Conservation (phyloP, 2,888 invertebrate genomes). For the Taenaris catops region DNA sequence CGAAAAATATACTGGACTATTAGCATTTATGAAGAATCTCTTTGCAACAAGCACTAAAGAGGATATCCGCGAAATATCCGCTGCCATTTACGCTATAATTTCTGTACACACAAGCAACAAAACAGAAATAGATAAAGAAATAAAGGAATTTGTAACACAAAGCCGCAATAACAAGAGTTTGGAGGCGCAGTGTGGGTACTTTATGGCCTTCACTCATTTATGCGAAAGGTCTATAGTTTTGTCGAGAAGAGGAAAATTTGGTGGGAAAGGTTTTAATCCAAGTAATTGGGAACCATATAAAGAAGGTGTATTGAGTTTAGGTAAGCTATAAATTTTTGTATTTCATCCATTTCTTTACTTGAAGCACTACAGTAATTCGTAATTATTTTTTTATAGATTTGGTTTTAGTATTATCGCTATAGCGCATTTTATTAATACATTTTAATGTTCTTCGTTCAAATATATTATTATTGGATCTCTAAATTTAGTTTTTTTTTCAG, state of each 20-base stretch:
- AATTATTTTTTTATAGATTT: no score
- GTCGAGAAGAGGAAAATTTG: constrained; percentile 58
- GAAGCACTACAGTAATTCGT: no score
- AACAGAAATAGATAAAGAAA: constrained; percentile 62
- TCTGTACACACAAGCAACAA: constrained; percentile 81
- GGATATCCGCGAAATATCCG: constrained; percentile 85
- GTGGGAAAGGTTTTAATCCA: constrained; percentile 62
- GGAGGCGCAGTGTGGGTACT: constrained; percentile 89
- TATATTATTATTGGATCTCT: no score
- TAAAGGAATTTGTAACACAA: constrained; percentile 74
- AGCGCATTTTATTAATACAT: no score
- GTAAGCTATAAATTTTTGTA: no score
- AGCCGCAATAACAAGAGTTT: constrained; percentile 78
- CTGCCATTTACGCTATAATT: constrained; percentile 87
- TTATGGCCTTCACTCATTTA: constrained; percentile 85
- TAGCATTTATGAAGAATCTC: constrained; percentile 83
- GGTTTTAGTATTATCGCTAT: no score
- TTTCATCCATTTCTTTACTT: no score
- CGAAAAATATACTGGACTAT: constrained; percentile 80
- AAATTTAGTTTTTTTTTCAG: no score
- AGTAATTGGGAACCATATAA: constrained; percentile 80
- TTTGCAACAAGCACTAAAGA: constrained; percentile 85
- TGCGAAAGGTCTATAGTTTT: constrained; percentile 83
- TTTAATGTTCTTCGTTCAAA: no score
- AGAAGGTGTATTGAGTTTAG: constrained; percentile 77